A percentile compares a stretch with the other conserved stretches of the same genome.
These are phyloP conservation scores for Eurypyga helias DNA, from an alignment of 2,113 vertebrate species.

Conservation along the genomic window DNA sequence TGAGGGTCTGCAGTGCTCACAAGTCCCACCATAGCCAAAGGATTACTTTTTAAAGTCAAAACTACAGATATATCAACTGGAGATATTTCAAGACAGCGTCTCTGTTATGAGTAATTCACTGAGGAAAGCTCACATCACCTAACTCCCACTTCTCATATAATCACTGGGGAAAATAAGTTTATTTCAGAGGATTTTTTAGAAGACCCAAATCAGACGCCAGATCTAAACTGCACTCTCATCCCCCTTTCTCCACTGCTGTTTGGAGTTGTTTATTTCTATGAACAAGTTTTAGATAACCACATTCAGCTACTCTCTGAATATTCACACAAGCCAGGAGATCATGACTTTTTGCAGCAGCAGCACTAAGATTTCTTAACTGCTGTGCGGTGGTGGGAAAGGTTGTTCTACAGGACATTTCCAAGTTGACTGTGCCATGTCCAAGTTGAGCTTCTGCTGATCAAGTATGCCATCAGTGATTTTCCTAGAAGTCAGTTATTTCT, in stretches of 20 bases:
- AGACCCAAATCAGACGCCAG: not conserved
- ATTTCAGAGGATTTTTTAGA: not conserved
- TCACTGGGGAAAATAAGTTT: not conserved
- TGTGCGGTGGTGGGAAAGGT: not conserved
- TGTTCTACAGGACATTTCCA: not conserved
- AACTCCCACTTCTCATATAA: not conserved
- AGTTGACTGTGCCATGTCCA: accelerated
- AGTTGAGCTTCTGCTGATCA: accelerated
- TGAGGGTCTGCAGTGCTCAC: not conserved
- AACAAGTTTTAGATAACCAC: not conserved
- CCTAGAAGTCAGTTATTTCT: not conserved
- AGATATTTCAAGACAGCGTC: not conserved
- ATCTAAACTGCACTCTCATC: not conserved
- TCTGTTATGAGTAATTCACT: conserved; percentile 11
- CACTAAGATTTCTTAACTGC: not conserved
- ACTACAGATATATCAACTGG: not conserved
- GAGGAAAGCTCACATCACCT: not conserved
- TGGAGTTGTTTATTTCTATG: not conserved
- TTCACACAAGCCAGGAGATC: not conserved
- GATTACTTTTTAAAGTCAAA: not conserved
- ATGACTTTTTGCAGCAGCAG: not conserved
- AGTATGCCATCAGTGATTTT: not conserved
- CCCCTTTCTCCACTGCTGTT: not conserved
- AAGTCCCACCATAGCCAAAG: not conserved
- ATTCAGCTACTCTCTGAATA: not conserved